phyloP scores from a whole-genome alignment of 2,888 invertebrate genomes.

The Phyto melanocephala region DNA sequence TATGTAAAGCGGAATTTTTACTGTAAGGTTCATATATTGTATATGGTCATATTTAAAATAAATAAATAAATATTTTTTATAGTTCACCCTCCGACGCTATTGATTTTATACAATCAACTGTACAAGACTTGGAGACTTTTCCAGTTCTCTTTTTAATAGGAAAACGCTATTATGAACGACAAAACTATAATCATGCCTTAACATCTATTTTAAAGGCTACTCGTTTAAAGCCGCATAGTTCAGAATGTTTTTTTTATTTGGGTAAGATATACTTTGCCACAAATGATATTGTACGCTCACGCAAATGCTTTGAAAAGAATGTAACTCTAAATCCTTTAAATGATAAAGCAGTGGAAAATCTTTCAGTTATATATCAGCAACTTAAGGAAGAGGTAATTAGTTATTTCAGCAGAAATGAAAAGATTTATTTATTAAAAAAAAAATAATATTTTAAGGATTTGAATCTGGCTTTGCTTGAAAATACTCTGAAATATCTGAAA shows the following conservation, averaged over 20 bases:
- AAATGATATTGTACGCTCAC: slow-evolving; percentile 86
- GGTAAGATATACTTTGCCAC: slow-evolving; percentile 86
- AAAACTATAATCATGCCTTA: slow-evolving; percentile 82
- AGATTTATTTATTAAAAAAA: neutral
- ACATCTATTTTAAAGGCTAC: slow-evolving; percentile 84
- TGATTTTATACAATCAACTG: slow-evolving; percentile 78
- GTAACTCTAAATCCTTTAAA: slow-evolving; percentile 85
- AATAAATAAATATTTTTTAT: neutral
- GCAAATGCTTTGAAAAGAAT: slow-evolving; percentile 91
- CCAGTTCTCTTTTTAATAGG: slow-evolving; percentile 72
- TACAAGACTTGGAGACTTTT: slow-evolving; percentile 68
- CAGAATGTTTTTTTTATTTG: slow-evolving; percentile 86
- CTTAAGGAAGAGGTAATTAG: slow-evolving; percentile 82
- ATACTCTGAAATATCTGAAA: slow-evolving; percentile 79
- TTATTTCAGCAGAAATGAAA: neutral
- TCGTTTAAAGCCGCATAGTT: slow-evolving; percentile 86
- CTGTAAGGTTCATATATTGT: slow-evolving; percentile 67
- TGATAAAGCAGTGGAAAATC: slow-evolving; percentile 84
- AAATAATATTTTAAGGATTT: slow-evolving; percentile 67
- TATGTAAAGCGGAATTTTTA: slow-evolving; percentile 70
- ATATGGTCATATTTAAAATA: neutral
- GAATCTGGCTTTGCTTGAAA: slow-evolving; percentile 73
- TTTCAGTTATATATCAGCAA: slow-evolving; percentile 87
- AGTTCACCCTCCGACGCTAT: slow-evolving; percentile 80
- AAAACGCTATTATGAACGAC: slow-evolving; percentile 73